Evolutionary conservation across 2,888 invertebrate species (phyloP).

Genomic region (Polia nebulosa): DNA sequence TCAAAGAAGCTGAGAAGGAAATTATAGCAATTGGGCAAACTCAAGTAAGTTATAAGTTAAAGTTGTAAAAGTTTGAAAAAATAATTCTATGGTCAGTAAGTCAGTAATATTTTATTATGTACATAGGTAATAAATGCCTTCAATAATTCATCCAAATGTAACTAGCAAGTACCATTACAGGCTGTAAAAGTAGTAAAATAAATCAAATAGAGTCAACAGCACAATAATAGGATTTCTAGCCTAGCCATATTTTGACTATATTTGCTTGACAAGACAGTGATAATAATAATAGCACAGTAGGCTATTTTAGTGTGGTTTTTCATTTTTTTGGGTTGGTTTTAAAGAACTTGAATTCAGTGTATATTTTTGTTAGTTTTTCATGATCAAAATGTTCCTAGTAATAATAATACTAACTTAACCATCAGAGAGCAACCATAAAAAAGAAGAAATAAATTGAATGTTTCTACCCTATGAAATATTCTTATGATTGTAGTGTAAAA

Average conservation of each 20-base stretch:
- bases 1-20: conserved; percentile 91
- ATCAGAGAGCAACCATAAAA: not conserved
- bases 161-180: not conserved
- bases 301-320: not conserved
- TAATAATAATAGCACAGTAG: not conserved
- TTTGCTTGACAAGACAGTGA: not conserved
- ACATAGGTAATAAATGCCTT: not conserved
- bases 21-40: conserved; percentile 91
- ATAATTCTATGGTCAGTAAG: not conserved
- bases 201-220: no score
- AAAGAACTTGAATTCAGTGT: no score
- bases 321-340: no score
- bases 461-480: not conserved
- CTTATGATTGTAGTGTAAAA: not conserved
- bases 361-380: no score
- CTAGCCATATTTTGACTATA: not conserved
- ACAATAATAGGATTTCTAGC: not conserved
- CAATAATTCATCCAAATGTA: not conserved
- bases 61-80: not conserved
- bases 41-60: conserved; percentile 86
- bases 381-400: not conserved
- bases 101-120: not conserved
- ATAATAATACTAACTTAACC: no score
- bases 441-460: not conserved
- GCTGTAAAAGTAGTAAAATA: not conserved